Conservation (phyloP, 2,888 invertebrate species). For the Heliconius erato region DNA sequence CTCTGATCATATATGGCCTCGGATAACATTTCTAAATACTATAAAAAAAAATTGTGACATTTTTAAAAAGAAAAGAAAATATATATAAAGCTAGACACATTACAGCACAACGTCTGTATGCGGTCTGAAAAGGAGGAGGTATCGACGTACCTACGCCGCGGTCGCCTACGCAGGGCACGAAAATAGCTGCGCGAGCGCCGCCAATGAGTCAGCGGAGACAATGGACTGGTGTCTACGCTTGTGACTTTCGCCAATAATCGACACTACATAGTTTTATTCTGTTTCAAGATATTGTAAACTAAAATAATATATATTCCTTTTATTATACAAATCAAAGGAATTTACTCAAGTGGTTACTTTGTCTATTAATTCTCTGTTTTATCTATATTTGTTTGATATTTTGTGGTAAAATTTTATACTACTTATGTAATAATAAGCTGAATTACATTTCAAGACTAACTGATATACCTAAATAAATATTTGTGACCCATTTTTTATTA, state of each 20-base stretch:
- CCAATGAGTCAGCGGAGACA: slow-evolving; percentile 81
- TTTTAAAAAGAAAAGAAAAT: no score
- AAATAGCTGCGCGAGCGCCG: slow-evolving; percentile 80
- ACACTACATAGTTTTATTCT: slow-evolving; percentile 23
- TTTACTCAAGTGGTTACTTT: background rate
- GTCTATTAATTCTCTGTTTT: no score
- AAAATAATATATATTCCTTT: background rate
- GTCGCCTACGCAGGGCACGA: slow-evolving; percentile 72
- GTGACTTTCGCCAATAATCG: slow-evolving; percentile 71
- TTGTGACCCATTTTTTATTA: no score
- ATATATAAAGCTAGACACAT: background rate
- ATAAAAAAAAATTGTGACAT: background rate
- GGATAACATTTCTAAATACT: background rate
- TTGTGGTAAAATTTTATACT: no score
- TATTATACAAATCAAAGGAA: background rate
- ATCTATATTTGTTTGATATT: no score
- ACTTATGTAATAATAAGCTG: no score
- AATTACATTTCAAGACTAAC: no score
- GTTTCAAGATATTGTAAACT: background rate
- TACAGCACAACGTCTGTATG: slow-evolving; percentile 59
- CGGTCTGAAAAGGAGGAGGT: slow-evolving; percentile 63
- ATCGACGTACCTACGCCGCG: slow-evolving; percentile 55
- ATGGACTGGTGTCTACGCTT: slow-evolving; percentile 74
- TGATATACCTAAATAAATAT: no score
- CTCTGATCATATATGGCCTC: no score